Conservation (phyloP, 2,797 vertebrate species). For the Sebastes taczanowskii region DNA sequence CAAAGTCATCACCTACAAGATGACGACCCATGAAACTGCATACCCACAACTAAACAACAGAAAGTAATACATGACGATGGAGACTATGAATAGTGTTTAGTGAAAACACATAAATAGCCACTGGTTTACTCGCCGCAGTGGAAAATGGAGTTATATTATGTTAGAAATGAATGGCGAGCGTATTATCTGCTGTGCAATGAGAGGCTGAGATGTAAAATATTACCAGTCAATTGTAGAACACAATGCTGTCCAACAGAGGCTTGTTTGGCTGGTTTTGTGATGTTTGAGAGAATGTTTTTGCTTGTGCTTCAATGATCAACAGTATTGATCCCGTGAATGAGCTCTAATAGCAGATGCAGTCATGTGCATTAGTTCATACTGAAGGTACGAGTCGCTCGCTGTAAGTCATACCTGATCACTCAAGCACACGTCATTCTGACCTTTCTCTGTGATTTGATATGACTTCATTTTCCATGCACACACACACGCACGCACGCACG, state of each 20-base stretch:
- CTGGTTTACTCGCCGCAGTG: not conserved
- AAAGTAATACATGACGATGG: not conserved
- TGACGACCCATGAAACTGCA: conserved; percentile 31
- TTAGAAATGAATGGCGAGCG: not conserved
- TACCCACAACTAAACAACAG: not conserved
- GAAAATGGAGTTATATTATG: not conserved
- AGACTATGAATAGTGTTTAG: not conserved
- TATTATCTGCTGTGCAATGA: not conserved
- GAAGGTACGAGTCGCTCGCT: not conserved
- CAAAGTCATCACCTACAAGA: conserved; percentile 49
- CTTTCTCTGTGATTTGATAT: conserved; percentile 67
- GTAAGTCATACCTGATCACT: conserved; percentile 47
- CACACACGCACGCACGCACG: conserved; percentile 11
- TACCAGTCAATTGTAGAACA: not conserved
- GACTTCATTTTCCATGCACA: conserved; percentile 48
- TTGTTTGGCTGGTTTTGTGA: not conserved
- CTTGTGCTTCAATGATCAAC: not conserved
- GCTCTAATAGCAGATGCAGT: conserved; percentile 17
- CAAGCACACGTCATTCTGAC: conserved; percentile 61
- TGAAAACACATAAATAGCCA: too few species aligned
- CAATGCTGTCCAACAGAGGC: not conserved
- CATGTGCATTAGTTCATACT: conserved; percentile 25
- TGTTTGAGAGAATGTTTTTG: not conserved
- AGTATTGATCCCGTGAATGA: conserved; percentile 43
- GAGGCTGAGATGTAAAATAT: not conserved